phyloP scores from a whole-genome alignment of 2,113 vertebrate species.

The Carassius carassius region DNA sequence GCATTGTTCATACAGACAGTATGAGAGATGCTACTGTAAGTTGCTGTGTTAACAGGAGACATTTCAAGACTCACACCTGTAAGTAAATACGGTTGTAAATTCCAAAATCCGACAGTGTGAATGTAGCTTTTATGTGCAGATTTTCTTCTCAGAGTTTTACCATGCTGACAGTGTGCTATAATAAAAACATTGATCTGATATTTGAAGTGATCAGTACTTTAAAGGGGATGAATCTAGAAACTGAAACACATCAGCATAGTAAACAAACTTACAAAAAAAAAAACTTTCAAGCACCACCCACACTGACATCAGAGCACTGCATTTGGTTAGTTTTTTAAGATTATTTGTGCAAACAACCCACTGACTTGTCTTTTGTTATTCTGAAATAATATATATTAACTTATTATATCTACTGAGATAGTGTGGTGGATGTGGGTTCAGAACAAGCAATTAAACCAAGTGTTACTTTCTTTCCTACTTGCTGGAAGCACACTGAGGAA shows the following conservation, averaged over 20 bases:
- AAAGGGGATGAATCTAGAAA: background rate
- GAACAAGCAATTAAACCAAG: background rate
- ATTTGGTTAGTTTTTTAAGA: background rate
- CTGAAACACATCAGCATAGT: background rate
- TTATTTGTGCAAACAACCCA: background rate
- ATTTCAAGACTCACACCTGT: too few relatives aligned
- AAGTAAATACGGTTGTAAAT: too few relatives aligned
- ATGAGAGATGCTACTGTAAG: background rate
- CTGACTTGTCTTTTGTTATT: background rate
- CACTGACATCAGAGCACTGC: background rate
- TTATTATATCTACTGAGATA: background rate
- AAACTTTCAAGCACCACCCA: background rate
- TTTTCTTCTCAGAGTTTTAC: background rate
- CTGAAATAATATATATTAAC: background rate
- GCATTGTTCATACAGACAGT: background rate
- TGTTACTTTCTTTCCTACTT: constrained; percentile 19
- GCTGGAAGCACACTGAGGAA: constrained; percentile 52
- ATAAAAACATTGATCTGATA: background rate
- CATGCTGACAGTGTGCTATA: background rate
- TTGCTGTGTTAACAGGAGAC: too few relatives aligned
- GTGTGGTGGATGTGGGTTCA: background rate
- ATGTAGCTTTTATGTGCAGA: too few relatives aligned
- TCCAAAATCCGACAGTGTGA: too few relatives aligned
- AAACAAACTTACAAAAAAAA: background rate
- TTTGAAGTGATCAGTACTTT: background rate